Percentiles rank a stretch among this genome's conserved stretches.
These are phyloP conservation scores for Cybosia mesomella DNA, from an alignment of 2,888 invertebrate species.

Conservation along the genomic window DNA sequence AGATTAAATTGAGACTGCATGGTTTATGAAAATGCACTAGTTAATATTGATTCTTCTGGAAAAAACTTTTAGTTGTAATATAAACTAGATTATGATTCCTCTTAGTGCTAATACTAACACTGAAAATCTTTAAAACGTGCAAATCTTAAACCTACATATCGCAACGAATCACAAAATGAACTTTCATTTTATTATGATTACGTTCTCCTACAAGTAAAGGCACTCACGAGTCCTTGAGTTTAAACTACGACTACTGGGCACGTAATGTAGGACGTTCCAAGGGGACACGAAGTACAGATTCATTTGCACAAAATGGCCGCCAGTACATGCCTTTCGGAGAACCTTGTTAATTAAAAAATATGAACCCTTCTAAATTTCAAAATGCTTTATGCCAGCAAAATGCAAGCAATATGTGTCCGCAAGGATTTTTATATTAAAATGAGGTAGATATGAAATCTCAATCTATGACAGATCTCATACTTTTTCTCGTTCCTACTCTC, in stretches of 20 bases:
- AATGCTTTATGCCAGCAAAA: not conserved
- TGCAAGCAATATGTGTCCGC: not conserved
- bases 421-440: not conserved
- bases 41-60: no score
- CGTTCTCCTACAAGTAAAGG: constrained; percentile 13
- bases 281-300: constrained; percentile 9
- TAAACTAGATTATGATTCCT: no score
- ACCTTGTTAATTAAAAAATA: not conserved
- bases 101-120: no score
- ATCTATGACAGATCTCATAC: no score
- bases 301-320: constrained; percentile 11
- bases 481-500: no score
- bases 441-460: not conserved
- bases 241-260: constrained; percentile 12
- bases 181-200: constrained; percentile 9
- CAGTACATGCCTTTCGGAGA: not conserved
- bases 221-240: constrained; percentile 18
- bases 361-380: not conserved
- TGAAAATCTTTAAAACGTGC: constrained; percentile 1
- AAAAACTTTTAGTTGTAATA: no score
- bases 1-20: no score
- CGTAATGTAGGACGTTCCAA: constrained; percentile 22
- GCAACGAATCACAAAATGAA: not conserved
- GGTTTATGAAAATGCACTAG: no score
- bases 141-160: not conserved